Evolutionary conservation across 35 echinoderm and acorn worm species (phyloP).

Genomic region (Hemicentrotus pulcherrimus): DNA sequence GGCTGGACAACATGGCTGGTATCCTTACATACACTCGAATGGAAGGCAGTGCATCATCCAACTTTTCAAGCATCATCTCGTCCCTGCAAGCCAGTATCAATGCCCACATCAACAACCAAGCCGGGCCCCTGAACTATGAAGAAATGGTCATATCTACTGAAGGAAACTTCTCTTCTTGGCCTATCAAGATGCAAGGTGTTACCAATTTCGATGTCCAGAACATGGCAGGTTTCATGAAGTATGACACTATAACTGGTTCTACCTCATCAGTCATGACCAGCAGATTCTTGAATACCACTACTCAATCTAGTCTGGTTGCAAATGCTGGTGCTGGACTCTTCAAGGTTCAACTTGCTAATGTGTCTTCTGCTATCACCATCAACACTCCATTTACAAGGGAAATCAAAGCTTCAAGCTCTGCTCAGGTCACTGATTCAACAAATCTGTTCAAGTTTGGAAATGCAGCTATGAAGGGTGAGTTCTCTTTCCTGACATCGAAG

Average conservation of each 20-base stretch:
- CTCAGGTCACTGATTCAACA: constrained; percentile 31
- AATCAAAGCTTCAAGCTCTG: constrained; percentile 24
- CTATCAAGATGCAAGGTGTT: constrained; percentile 26
- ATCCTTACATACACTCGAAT: constrained; percentile 46
- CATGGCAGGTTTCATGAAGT: constrained; percentile 58
- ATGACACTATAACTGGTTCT: constrained; percentile 53
- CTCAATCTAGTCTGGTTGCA: constrained; percentile 22
- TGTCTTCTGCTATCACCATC: background rate
- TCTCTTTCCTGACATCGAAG: constrained; percentile 33
- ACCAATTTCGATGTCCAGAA: constrained; percentile 55
- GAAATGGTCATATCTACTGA: constrained; percentile 58
- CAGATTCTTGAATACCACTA: constrained; percentile 49
- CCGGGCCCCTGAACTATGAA: constrained; percentile 53
- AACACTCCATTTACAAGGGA: constrained; percentile 3
- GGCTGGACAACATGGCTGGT: constrained; percentile 59
- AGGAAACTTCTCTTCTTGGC: constrained; percentile 45
- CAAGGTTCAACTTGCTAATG: constrained; percentile 34
- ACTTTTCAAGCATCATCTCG: constrained; percentile 45
- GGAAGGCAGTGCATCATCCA: constrained; percentile 43
- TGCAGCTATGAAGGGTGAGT: background rate
- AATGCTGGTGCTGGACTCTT: constrained; percentile 57
- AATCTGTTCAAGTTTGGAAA: constrained; percentile 31
- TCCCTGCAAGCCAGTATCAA: constrained; percentile 39
- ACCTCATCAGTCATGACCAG: constrained; percentile 41
- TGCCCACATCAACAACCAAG: constrained; percentile 54